A percentile compares a stretch with the other conserved stretches of the same genome.
Evolutionary conservation across 2,113 vertebrate genomes (phyloP).

Genomic region (Jaculus jaculus): DNA sequence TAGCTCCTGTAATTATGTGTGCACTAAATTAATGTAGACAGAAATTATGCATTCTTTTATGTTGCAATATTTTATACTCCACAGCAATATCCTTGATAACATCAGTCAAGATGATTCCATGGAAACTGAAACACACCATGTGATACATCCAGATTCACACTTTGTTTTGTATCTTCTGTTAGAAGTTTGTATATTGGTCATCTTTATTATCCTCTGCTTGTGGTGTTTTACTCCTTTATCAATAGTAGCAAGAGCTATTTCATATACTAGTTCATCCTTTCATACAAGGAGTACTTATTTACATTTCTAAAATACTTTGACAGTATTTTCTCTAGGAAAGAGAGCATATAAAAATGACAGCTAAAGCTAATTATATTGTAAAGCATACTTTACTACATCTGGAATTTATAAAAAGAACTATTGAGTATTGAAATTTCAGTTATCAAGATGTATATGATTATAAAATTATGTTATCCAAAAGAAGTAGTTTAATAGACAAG

Average conservation of each 20-base stretch:
- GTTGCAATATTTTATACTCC: conserved; percentile 23
- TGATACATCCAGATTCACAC: not conserved
- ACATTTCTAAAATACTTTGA: conserved; percentile 25
- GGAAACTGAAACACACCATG: conserved; percentile 5
- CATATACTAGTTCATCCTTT: not conserved
- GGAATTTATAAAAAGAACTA: not conserved
- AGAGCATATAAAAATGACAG: not conserved
- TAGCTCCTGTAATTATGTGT: conserved; percentile 2
- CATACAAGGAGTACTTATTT: not conserved
- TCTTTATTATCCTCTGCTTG: conserved; percentile 34
- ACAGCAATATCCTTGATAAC: conserved; percentile 25
- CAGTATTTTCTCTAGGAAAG: not conserved
- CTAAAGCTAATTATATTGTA: not conserved
- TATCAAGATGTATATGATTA: not conserved
- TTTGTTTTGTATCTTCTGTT: conserved; percentile 34
- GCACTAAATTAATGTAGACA: not conserved
- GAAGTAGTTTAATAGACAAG: not conserved
- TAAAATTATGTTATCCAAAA: not conserved
- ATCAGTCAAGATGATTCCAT: conserved; percentile 28
- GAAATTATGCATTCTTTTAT: conserved; percentile 4
- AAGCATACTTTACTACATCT: not conserved
- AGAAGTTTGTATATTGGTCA: not conserved
- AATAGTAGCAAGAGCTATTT: conserved; percentile 35
- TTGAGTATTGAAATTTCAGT: not conserved
- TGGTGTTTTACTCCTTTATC: conserved; percentile 42